Evolutionary conservation across 2,797 vertebrate species (phyloP), one percentile per base, ranked within the genome.

Genomic region (Micropoecilia bifurca): DNA sequence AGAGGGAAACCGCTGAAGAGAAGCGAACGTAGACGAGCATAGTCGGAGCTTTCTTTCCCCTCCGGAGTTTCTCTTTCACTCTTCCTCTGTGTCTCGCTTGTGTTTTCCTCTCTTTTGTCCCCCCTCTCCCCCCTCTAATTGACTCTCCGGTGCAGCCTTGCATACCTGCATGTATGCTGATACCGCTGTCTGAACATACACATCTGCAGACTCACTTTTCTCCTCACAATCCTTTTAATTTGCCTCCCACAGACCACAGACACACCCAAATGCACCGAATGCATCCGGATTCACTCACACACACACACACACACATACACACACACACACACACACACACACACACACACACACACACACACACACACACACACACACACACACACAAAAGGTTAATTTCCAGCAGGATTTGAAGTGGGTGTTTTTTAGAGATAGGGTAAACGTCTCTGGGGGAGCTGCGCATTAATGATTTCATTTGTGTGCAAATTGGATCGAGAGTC

Each of bases 401-500:
- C 88, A 83, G 89, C 83, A 86, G 92, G 93, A 89, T 91, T 90
- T 82, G 69, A 48, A 85, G 89, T 85, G 81, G 68, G 84, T 95
- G 93, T 93, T 94, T 93, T 93, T 88, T 83, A 82, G 88, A 93
- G 94, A 96, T 95, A 95, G 94, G 94, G 85, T 88, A 90, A 93
- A 89, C 36, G 81, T 91, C 93, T 92, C 93, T 41, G 57, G 94
- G 94, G 93, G 95, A 93, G 57, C 80, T 43, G 8, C 83, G 84
- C 91, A 93, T 94, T 95, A 95, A 95, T 95, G 94, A 95, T 95
- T 95, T 95, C 89, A 96, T 96, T 95, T 96, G 95, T 96, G 95
- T 96, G 95, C 95, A 96, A 96, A 96, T 96, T 96, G 87, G 95
- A 95, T 95, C 81, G 86, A 93, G 82, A 90, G 90, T 90, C 82